Conservation (phyloP, 2,888 invertebrate genomes). For the Ectobius pallidus region DNA sequence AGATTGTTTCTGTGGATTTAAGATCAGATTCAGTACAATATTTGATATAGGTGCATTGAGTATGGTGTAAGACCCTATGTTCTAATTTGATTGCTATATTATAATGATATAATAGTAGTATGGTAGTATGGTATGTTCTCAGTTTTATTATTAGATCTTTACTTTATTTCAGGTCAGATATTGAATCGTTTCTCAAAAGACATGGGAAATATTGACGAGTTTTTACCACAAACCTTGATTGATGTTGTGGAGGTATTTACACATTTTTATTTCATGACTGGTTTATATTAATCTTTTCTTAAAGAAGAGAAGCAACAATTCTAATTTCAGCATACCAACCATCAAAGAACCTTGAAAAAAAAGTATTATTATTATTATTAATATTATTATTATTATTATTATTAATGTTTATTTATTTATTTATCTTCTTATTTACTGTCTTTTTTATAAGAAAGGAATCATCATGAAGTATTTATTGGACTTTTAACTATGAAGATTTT, state of each 20-base stretch:
- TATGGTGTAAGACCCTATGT: no score
- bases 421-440: background rate
- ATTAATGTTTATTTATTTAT: background rate
- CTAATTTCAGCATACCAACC: background rate
- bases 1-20: no score
- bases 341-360: background rate
- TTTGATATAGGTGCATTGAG: no score
- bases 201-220: slow-evolving; percentile 56
- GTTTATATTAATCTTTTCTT: no score
- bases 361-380: background rate
- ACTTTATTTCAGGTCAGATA: slow-evolving; percentile 58
- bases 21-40: no score
- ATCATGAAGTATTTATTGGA: no score
- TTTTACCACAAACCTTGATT: slow-evolving; percentile 48
- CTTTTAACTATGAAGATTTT: no score
- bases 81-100: no score
- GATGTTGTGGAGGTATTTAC: slow-evolving; percentile 48
- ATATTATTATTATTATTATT: background rate
- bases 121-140: no score
- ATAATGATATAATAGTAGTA: no score
- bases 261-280: background rate
- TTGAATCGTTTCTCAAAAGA: slow-evolving; percentile 61
- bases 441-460: no score
- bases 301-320: background rate
- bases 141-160: background rate